These are phyloP conservation scores for Drosophila neutralis DNA, from an alignment of 2,888 invertebrate species.

Conservation along the genomic window DNA sequence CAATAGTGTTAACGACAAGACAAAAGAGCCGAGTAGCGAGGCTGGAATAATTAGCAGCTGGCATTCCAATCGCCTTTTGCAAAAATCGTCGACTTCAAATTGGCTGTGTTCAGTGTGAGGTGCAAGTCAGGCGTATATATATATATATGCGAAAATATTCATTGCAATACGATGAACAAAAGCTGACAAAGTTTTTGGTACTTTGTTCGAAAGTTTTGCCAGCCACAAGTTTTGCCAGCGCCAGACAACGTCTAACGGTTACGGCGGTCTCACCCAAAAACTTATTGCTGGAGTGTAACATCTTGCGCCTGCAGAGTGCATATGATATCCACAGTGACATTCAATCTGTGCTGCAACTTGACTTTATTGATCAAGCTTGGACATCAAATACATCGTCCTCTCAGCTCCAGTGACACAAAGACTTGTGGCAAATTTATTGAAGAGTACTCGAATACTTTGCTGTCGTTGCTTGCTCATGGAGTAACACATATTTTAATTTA, in stretches of 20 bases:
- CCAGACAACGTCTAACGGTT: conserved; percentile 55
- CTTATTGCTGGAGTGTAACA: conserved; percentile 4
- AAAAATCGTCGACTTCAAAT: neutral
- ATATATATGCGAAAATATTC: conserved; percentile 29
- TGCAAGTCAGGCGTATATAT: conserved; percentile 22
- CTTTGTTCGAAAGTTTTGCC: conserved; percentile 59
- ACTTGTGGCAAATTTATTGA: conserved; percentile 61
- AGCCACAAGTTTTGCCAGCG: conserved; percentile 69
- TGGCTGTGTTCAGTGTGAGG: conserved; percentile 30
- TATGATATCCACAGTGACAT: conserved; percentile 74
- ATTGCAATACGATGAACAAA: conserved; percentile 49
- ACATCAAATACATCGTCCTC: conserved; percentile 10
- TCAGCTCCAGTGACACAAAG: conserved; percentile 38
- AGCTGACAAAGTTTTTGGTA: conserved; percentile 52
- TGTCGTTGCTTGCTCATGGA: conserved; percentile 6
- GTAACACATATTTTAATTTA: conserved; percentile 32
- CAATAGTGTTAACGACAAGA: conserved; percentile 37
- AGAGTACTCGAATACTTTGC: conserved; percentile 37
- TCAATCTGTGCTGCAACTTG: conserved; percentile 66
- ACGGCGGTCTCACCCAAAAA: conserved; percentile 33
- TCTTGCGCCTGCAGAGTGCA: conserved; percentile 41
- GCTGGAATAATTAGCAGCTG: conserved; percentile 62
- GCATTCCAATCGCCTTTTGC: conserved; percentile 31
- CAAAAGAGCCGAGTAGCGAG: conserved; percentile 32
- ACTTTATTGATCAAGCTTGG: conserved; percentile 62